Evolutionary conservation across 2,888 invertebrate species (phyloP).

Genomic region (Microctonus brassicae): DNA sequence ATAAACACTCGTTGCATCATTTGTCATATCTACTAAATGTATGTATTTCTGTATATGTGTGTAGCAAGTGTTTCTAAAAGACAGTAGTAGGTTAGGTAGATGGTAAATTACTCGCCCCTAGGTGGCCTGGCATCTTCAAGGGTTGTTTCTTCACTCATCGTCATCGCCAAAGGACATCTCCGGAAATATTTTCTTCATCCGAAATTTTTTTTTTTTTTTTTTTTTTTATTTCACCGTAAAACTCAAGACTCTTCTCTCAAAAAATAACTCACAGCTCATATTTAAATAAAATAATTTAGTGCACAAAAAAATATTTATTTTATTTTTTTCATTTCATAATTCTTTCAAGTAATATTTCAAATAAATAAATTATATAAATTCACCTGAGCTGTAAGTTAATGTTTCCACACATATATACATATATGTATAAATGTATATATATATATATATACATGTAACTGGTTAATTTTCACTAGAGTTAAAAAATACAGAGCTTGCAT

Average conservation of each 20-base stretch:
- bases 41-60: not conserved
- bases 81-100: slow-evolving; percentile 68
- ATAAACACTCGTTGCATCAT: slow-evolving; percentile 61
- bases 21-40: no score
- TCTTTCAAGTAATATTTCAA: not conserved
- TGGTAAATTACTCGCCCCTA: slow-evolving; percentile 70
- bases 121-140: slow-evolving; percentile 65
- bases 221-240: slow-evolving; percentile 8
- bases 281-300: not conserved
- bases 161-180: slow-evolving; percentile 62
- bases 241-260: slow-evolving; percentile 5
- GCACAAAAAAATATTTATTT: not conserved
- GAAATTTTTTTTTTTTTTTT: slow-evolving; percentile 34
- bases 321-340: not conserved
- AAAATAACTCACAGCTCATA: slow-evolving; percentile 25
- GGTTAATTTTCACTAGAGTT: slow-evolving; percentile 60
- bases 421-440: not conserved
- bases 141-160: slow-evolving; percentile 59
- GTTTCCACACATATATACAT: not conserved
- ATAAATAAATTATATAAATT: not conserved
- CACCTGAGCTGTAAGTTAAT: slow-evolving; percentile 8
- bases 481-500: slow-evolving; percentile 30
- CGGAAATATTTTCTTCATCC: slow-evolving; percentile 57
- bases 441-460: not conserved
- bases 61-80: slow-evolving; percentile 59